phyloP scores from a whole-genome alignment of 1,140 invertebrate species.

The Neodiprion pinetum region DNA sequence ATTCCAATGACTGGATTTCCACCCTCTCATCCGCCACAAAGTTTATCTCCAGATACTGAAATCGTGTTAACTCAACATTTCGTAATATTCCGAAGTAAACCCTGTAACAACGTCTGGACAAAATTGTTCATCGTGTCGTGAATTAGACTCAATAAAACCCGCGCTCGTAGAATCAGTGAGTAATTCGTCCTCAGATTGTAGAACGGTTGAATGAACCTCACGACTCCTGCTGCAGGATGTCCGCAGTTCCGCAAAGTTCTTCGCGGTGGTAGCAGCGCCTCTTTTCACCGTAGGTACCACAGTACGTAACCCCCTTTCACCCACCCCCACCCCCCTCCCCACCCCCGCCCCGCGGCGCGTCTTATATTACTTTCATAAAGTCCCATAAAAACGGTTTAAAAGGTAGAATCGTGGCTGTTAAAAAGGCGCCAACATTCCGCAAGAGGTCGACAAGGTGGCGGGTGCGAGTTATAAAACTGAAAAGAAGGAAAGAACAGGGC shows the following conservation, averaged over 20 bases:
- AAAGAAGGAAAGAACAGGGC: neutral
- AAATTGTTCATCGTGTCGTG: too few species aligned
- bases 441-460: neutral
- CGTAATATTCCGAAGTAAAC: too few species aligned
- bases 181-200: too few species aligned
- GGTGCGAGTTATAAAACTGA: neutral
- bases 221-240: neutral
- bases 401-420: neutral
- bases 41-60: too few species aligned
- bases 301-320: neutral
- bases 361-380: slow-evolving; percentile 12
- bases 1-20: too few species aligned
- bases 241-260: neutral
- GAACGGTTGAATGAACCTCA: too few species aligned
- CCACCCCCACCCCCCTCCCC: neutral
- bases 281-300: neutral
- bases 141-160: too few species aligned
- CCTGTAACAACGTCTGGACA: too few species aligned
- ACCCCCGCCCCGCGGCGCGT: neutral
- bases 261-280: too few species aligned
- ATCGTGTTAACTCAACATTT: too few species aligned
- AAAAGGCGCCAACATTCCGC: neutral
- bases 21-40: too few species aligned
- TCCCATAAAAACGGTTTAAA: slow-evolving; percentile 11
- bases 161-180: too few species aligned